phyloP scores from a whole-genome alignment of 2,888 invertebrate species.

The Anthophora plumipes region DNA sequence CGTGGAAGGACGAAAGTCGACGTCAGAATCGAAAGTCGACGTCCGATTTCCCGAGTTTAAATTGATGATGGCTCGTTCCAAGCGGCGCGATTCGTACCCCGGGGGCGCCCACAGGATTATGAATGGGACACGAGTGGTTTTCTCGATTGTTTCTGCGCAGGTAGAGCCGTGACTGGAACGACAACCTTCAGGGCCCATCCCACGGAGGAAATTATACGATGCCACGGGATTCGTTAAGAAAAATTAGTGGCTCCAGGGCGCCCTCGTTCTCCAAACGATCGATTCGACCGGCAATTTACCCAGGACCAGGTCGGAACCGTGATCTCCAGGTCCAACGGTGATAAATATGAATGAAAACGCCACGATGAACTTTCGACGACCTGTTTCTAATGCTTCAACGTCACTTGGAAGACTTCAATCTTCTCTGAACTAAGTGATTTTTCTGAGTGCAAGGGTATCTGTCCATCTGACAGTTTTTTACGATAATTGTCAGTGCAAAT shows the following conservation, averaged over 20 bases:
- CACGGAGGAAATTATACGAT: conserved; percentile 51
- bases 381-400: not conserved
- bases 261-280: conserved; percentile 36
- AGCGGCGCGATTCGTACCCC: conserved; percentile 75
- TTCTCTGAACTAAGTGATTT: not conserved
- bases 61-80: conserved; percentile 79
- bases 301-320: conserved; percentile 9
- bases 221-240: conserved; percentile 50
- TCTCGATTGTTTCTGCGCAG: conserved; percentile 64
- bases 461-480: no score
- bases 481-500: no score
- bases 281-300: conserved; percentile 34
- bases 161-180: conserved; percentile 50
- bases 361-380: not conserved
- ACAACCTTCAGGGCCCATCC: conserved; percentile 41
- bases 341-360: conserved; percentile 39
- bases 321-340: not conserved
- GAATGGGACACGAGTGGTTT: conserved; percentile 74
- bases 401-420: not conserved
- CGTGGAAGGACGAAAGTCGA: conserved; percentile 75
- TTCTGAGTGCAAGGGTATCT: not conserved
- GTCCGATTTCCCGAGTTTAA: conserved; percentile 81
- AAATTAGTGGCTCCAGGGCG: conserved; percentile 49
- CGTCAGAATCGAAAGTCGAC: conserved; percentile 83
- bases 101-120: conserved; percentile 74